These are phyloP conservation scores for Drosophila kurseongensis DNA, from an alignment of 1,140 invertebrate genomes.

Conservation along the genomic window DNA sequence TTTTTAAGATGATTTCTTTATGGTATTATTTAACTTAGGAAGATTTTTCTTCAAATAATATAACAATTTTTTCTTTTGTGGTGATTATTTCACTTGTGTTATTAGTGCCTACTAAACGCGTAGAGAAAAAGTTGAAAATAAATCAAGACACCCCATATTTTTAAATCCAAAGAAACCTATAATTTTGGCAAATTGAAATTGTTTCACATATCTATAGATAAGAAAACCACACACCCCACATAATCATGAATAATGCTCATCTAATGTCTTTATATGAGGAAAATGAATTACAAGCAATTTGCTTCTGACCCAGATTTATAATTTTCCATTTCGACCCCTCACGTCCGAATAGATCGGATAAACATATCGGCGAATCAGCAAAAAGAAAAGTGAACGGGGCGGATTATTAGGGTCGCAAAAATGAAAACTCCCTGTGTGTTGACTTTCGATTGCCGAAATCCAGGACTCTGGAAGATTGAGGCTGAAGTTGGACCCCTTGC, in stretches of 20 bases:
- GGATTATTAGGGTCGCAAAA: conserved; percentile 44
- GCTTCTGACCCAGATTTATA: conserved; percentile 54
- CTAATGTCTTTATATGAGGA: conserved; percentile 37
- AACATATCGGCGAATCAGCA: conserved; percentile 46
- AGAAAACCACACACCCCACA: conserved; percentile 24
- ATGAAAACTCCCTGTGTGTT: conserved; percentile 21
- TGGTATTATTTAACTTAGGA: too few relatives aligned
- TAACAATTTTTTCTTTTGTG: too few relatives aligned
- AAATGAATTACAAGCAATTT: conserved; percentile 53
- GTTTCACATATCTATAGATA: conserved; percentile 14
- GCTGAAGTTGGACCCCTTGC: conserved; percentile 17
- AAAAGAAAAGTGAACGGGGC: conserved; percentile 35
- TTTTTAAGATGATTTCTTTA: too few relatives aligned
- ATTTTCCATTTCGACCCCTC: conserved; percentile 34
- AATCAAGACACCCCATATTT: neutral
- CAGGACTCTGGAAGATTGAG: conserved; percentile 19
- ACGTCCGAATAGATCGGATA: conserved; percentile 36
- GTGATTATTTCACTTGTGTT: too few relatives aligned
- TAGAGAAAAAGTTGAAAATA: neutral
- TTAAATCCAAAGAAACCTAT: neutral
- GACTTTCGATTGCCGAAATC: conserved; percentile 38
- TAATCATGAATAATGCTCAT: conserved; percentile 40
- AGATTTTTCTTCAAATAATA: too few relatives aligned
- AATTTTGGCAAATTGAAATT: conserved; percentile 31
- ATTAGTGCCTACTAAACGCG: neutral